These are phyloP conservation scores for Plectropomus leopardus DNA, from an alignment of 2,113 vertebrate species.

Conservation along the genomic window DNA sequence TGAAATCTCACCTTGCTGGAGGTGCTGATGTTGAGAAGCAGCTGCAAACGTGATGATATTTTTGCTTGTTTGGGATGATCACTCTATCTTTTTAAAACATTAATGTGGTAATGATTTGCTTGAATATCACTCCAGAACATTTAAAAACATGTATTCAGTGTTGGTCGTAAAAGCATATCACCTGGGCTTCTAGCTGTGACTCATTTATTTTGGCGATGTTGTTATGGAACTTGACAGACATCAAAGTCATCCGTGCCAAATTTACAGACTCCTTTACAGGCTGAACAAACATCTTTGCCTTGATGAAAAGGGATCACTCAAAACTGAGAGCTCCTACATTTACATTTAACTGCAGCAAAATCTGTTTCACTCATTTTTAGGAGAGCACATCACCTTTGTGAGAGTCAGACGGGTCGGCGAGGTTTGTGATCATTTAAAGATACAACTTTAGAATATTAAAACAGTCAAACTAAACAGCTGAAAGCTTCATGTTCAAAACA, in stretches of 20 bases:
- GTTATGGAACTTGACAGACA: neutral
- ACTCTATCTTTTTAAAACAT: neutral
- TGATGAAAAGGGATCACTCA: slow-evolving; percentile 15
- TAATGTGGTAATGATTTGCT: neutral
- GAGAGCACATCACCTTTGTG: neutral
- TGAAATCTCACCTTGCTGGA: slow-evolving; percentile 2
- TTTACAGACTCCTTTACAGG: slow-evolving; percentile 6
- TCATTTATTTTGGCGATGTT: neutral
- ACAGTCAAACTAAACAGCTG: neutral
- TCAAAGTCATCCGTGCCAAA: slow-evolving; percentile 20
- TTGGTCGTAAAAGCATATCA: neutral
- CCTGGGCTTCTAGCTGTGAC: neutral
- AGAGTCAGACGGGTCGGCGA: neutral
- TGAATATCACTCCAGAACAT: neutral
- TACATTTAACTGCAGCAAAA: slow-evolving; percentile 1
- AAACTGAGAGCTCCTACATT: neutral
- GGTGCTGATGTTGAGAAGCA: neutral
- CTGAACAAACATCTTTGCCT: neutral
- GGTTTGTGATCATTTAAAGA: slow-evolving; percentile 1
- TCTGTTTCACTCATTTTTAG: neutral
- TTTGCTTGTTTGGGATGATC: neutral
- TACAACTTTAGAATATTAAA: neutral
- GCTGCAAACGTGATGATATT: neutral
- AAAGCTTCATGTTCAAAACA: slow-evolving; percentile 17
- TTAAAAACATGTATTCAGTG: neutral